Percentiles rank a stretch among this genome's conserved stretches.
phyloP scores from a whole-genome alignment of 2,797 vertebrate species.

The Glossophaga mutica region DNA sequence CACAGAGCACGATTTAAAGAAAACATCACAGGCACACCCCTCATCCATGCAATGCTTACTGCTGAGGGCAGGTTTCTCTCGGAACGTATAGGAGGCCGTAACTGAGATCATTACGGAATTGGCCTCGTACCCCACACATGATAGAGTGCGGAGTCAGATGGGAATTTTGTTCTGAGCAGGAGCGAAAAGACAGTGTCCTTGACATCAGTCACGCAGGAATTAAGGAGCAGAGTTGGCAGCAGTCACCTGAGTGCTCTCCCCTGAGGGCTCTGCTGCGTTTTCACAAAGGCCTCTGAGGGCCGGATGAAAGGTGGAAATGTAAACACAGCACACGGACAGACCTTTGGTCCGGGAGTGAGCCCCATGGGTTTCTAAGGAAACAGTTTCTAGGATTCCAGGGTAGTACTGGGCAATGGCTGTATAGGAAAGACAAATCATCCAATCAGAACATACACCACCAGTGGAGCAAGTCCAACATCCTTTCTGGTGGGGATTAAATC shows the following conservation, averaged over 20 bases:
- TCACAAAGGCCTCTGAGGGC: neutral
- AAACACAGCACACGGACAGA: neutral
- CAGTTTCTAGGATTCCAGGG: neutral
- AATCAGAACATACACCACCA: neutral
- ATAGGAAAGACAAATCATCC: neutral
- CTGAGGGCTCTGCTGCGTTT: neutral
- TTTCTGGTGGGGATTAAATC: neutral
- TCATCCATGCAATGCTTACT: neutral
- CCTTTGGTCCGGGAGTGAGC: slow-evolving; percentile 12
- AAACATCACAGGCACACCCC: neutral
- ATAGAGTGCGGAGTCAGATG: neutral
- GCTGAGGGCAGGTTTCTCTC: neutral
- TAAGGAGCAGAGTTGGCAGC: neutral
- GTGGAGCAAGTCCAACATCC: neutral
- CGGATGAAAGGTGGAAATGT: neutral
- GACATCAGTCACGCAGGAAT: neutral
- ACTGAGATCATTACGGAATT: neutral
- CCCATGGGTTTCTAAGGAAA: neutral
- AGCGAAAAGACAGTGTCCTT: neutral
- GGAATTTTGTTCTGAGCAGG: neutral
- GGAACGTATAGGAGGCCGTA: neutral
- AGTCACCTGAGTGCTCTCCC: neutral
- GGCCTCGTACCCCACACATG: neutral
- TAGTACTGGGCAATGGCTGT: neutral
- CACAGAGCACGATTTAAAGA: neutral